These are phyloP conservation scores for Diadumene lineata DNA, from an alignment of 92 coral and sea anemone genomes.

Conservation along the genomic window DNA sequence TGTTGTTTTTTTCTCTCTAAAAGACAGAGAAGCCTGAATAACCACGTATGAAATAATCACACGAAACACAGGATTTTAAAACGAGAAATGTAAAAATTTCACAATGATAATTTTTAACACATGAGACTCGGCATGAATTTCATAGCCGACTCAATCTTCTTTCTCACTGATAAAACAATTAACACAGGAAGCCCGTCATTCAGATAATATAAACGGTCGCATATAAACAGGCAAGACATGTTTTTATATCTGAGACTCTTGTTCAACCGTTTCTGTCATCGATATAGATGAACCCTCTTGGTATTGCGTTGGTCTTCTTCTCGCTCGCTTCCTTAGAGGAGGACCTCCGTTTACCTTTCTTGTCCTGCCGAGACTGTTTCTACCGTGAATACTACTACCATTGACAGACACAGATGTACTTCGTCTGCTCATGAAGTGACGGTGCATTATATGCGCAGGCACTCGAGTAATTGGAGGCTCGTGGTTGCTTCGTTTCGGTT, in stretches of 20 bases:
- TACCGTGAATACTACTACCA: conserved; percentile 23
- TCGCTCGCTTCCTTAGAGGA: conserved; percentile 23
- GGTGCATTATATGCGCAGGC: conserved; percentile 66
- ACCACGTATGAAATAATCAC: too few species aligned
- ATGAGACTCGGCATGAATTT: too few species aligned
- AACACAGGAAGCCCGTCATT: too few species aligned
- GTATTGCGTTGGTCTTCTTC: conserved; percentile 4
- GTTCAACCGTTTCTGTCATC: conserved; percentile 26
- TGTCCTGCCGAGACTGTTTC: conserved; percentile 18
- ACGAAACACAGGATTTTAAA: too few species aligned
- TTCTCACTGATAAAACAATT: too few species aligned
- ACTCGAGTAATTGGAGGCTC: conserved; percentile 50
- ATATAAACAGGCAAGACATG: too few species aligned
- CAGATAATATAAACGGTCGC: too few species aligned
- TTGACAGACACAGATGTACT: conserved; percentile 33
- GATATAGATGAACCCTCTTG: conserved; percentile 12
- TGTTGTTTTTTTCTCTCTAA: too few species aligned
- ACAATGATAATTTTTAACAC: too few species aligned
- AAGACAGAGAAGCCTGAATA: too few species aligned
- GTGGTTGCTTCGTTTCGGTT: conserved; percentile 66
- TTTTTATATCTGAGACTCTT: conserved; percentile 16
- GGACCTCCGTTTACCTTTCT: conserved; percentile 14
- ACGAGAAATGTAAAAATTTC: too few species aligned
- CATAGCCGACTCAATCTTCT: too few species aligned
- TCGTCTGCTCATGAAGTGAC: conserved; percentile 57